Base-by-base conservation (phyloP, 2,113 vertebrate genomes). In the Engraulis encrasicolus region DNA sequence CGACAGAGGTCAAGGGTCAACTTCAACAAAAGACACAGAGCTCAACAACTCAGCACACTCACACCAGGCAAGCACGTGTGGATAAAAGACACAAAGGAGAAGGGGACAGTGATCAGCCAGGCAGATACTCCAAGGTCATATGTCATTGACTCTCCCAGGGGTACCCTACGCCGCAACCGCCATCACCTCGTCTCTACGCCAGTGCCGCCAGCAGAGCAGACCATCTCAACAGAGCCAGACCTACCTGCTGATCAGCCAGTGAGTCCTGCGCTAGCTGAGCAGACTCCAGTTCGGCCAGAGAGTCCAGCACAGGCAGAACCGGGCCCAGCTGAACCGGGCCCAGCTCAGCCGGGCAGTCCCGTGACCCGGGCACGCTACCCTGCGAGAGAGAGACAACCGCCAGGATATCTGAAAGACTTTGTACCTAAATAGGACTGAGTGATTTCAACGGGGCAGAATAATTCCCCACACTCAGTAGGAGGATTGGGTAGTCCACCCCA, bases 401-500 rank as follows among this genome's bases (percentile, higher is more conserved):
- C 77, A 78, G 77, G 77, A 34, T 78, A 78, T 31, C 7, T 78
- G 23, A 78, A 78, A 17, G 77, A 78, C 77, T 78, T 31, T 78
- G 27, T 78, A 34, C 77, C 37, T 78, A 78, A 78, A 78, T 78
- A 78, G 77, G 77, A 78, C 77, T 78, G 77, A 78, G 77, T 78
- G 77, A 2, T n/a, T 80, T 40, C 31, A 2, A 40, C 50, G 45
- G 79, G 6, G 50, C 48, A 80, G 40, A 45, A 45, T 45, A 45
- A 45, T 45, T 45, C 40, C 40, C 40, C 40, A 45, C 40, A 45
- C 40, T 45, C 74, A 37, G 74, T 20, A 40, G 45, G 78, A 48
- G 74, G 49, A 2, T 12, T 83, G 37, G 78, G 37, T 17, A 79
- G 82, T 79, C 82, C 45, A 83, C 82, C 36, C 77, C 50, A 83